phyloP scores from a whole-genome alignment of 1,140 invertebrate genomes.

The Idris sp. region DNA sequence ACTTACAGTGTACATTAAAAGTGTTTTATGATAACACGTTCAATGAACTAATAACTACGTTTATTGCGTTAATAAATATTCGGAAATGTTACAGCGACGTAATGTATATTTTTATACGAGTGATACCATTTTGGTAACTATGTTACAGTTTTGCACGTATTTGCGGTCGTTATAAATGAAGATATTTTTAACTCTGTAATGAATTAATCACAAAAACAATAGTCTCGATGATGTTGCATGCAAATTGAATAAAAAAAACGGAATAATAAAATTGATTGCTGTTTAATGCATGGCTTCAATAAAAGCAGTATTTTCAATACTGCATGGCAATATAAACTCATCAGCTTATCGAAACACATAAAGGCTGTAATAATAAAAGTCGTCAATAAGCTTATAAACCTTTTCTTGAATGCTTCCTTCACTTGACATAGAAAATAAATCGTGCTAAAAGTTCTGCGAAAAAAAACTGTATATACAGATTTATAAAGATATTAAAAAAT shows the following conservation, averaged over 20 bases:
- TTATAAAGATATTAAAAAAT: conserved; percentile 45
- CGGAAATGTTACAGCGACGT: conserved; percentile 15
- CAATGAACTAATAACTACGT: conserved; percentile 39
- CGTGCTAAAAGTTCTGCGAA: too few relatives aligned
- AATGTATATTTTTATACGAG: conserved; percentile 37
- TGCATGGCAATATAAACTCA: conserved; percentile 8
- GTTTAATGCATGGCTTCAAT: conserved; percentile 4
- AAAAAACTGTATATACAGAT: too few relatives aligned
- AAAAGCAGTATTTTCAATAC: not conserved
- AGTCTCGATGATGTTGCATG: not conserved
- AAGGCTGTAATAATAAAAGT: conserved; percentile 21
- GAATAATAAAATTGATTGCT: not conserved
- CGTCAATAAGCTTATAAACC: conserved; percentile 15
- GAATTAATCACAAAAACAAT: too few relatives aligned
- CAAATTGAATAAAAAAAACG: not conserved
- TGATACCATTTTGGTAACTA: conserved; percentile 5
- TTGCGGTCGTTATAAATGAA: too few relatives aligned
- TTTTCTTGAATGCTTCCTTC: conserved; percentile 21
- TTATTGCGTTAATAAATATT: conserved; percentile 48
- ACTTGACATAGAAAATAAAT: conserved; percentile 1
- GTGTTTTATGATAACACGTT: conserved; percentile 34
- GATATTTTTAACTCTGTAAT: too few relatives aligned
- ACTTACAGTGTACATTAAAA: conserved; percentile 30
- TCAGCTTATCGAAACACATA: conserved; percentile 9
- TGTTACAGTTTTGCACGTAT: conserved; percentile 24